Base-by-base conservation (phyloP, 2,888 invertebrate genomes). In the Chrysolina americana region DNA sequence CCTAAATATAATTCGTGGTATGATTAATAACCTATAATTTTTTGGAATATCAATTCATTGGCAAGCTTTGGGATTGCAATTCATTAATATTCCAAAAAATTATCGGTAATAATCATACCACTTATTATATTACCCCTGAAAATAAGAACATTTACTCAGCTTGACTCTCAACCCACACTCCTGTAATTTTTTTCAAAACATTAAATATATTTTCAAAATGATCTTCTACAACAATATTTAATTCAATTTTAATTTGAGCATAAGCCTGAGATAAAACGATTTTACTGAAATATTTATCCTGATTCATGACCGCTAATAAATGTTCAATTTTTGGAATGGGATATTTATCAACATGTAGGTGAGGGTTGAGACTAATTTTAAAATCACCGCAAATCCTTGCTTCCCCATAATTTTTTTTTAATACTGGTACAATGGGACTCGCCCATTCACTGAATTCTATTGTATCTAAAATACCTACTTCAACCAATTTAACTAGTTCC, bases 81-180 rank as follows among this genome's bases (percentile, higher is more conserved):
- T n/a, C n/a, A n/a, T n/a, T n/a, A n/a, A n/a, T n/a, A n/a, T n/a
- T n/a, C n/a, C n/a, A n/a, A n/a, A n/a, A n/a, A n/a, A n/a, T n/a
- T n/a, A n/a, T n/a, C n/a, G n/a, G n/a, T n/a, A n/a, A n/a, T n/a
- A n/a, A n/a, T n/a, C n/a, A n/a, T n/a, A n/a, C n/a, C n/a, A n/a
- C n/a, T n/a, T n/a, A n/a, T n/a, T n/a, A n/a, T n/a, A n/a, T n/a
- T n/a, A n/a, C n/a, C n/a, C n/a, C n/a, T n/a, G n/a, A 41, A 80
- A 65, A 68, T 83, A 78, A 53, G 73, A 44, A 74, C 80, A 84
- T 72, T 84, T 84, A n/a, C 72, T 65, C 21, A 71, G 56, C 41
- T 78, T 76, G 8, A 79, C 56, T 44, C 66, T 71, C 47, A 78
- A 79, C 11, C 80, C 79, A 59, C 65, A 71, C 56, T 76, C 69